phyloP scores from a whole-genome alignment of 2,113 vertebrate species.

The Bambusicola thoracicus region DNA sequence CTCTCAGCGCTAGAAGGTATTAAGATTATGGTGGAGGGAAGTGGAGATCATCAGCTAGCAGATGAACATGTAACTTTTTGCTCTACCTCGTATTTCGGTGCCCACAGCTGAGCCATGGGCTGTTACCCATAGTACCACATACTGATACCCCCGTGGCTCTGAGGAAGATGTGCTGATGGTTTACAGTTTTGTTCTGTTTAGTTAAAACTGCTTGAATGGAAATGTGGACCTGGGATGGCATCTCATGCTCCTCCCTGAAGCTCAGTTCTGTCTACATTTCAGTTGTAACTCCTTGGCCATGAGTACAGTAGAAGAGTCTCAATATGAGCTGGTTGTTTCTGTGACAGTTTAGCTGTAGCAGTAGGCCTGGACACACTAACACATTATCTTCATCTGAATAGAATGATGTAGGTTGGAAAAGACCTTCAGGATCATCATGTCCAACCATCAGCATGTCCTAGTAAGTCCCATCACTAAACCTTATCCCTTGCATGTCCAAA shows the following conservation, averaged over 20 bases:
- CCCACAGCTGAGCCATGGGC: not conserved
- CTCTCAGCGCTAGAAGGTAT: fast-evolving
- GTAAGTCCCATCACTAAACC: not conserved
- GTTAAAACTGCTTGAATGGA: not conserved
- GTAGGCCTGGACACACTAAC: not conserved
- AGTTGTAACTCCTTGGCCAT: not conserved
- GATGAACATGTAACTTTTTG: not conserved
- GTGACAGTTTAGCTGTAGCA: not conserved
- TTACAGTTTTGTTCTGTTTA: not conserved
- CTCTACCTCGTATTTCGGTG: not conserved
- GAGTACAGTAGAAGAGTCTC: not conserved
- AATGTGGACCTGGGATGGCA: fast-evolving
- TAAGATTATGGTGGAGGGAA: not conserved
- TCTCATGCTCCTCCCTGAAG: not conserved
- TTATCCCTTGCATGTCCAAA: not conserved
- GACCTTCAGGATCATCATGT: not conserved
- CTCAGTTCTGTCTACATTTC: fast-evolving
- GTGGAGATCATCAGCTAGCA: not conserved
- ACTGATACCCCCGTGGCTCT: fast-evolving
- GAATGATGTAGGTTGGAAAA: not conserved
- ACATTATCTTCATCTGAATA: not conserved
- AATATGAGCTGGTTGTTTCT: not conserved
- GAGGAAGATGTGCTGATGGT: not conserved
- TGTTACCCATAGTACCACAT: not conserved
- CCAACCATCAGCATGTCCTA: not conserved